Conservation (phyloP, 30 jellyfish, hydroid and myxozoan species). For the Clytia hemisphaerica region DNA sequence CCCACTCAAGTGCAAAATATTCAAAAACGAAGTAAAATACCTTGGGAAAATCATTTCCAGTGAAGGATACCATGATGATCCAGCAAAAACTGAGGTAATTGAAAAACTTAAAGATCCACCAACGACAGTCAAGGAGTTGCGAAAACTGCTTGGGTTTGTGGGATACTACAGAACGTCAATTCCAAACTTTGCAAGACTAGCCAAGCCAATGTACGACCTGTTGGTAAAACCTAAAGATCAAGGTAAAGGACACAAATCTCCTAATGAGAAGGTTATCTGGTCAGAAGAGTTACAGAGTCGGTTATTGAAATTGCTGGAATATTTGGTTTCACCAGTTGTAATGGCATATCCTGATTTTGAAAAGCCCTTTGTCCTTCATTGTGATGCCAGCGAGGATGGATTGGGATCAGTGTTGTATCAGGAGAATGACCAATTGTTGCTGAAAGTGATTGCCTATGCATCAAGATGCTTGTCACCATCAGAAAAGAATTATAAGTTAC, state of each 20-base stretch:
- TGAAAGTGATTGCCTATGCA: constrained; percentile 40
- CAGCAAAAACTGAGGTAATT: constrained; percentile 10
- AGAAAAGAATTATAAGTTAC: constrained; percentile 38
- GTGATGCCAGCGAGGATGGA: constrained; percentile 27
- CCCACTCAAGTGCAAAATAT: constrained; percentile 22
- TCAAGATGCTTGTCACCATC: constrained; percentile 18
- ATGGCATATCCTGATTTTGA: constrained; percentile 14
- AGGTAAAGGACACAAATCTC: constrained; percentile 15
- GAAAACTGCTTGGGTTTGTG: constrained; percentile 20
- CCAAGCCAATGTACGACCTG: constrained; percentile 26
- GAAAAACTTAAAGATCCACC: too few species aligned
- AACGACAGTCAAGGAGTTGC: constrained; percentile 9
- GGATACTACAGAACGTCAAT: constrained; percentile 27
- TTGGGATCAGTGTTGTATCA: constrained; percentile 39
- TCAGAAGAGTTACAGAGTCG: neutral
- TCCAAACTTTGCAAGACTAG: constrained; percentile 15
- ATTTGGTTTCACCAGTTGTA: neutral
- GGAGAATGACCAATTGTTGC: constrained; percentile 15
- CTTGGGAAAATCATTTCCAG: constrained; percentile 22
- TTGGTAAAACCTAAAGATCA: neutral
- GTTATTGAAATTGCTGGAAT: neutral
- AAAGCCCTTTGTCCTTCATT: constrained; percentile 21
- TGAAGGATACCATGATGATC: constrained; percentile 24
- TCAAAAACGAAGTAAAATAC: neutral
- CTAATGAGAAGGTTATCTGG: constrained; percentile 22